phyloP scores from a whole-genome alignment of 2,888 invertebrate species.

The Oscheius onirici region DNA sequence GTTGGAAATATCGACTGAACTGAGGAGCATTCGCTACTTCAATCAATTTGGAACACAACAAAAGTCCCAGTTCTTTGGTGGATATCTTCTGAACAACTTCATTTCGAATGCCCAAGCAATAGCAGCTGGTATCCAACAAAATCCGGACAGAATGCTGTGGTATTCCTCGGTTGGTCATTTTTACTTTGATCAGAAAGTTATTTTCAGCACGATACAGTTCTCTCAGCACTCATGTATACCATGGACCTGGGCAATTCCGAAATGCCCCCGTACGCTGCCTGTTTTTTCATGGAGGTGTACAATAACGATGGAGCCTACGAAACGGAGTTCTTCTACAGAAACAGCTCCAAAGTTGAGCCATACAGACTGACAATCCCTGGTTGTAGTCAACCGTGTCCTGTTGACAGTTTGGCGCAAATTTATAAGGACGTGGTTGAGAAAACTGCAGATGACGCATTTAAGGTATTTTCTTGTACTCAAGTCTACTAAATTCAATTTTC shows the following conservation, averaged over 20 bases:
- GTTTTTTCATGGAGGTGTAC: constrained; percentile 62
- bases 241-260: constrained; percentile 47
- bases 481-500: neutral
- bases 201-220: constrained; percentile 61
- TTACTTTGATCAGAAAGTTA: neutral
- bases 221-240: constrained; percentile 54
- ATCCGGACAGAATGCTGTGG: constrained; percentile 51
- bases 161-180: constrained; percentile 55
- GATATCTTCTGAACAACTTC: constrained; percentile 56
- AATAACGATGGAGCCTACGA: constrained; percentile 31
- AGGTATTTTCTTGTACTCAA: neutral
- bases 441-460: constrained; percentile 3
- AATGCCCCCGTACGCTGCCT: constrained; percentile 59
- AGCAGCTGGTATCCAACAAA: constrained; percentile 36
- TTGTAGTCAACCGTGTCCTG: constrained; percentile 44
- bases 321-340: constrained; percentile 39
- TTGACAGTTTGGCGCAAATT: constrained; percentile 32
- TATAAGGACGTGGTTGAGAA: constrained; percentile 23
- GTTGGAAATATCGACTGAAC: constrained; percentile 18
- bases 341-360: constrained; percentile 36
- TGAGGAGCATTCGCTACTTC: constrained; percentile 4
- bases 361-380: constrained; percentile 37
- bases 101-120: constrained; percentile 52
- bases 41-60: constrained; percentile 18
- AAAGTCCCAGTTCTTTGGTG: constrained; percentile 40